These are phyloP conservation scores for Hemicentrotus pulcherrimus DNA, from an alignment of 35 echinoderm and acorn worm species.

Conservation along the genomic window DNA sequence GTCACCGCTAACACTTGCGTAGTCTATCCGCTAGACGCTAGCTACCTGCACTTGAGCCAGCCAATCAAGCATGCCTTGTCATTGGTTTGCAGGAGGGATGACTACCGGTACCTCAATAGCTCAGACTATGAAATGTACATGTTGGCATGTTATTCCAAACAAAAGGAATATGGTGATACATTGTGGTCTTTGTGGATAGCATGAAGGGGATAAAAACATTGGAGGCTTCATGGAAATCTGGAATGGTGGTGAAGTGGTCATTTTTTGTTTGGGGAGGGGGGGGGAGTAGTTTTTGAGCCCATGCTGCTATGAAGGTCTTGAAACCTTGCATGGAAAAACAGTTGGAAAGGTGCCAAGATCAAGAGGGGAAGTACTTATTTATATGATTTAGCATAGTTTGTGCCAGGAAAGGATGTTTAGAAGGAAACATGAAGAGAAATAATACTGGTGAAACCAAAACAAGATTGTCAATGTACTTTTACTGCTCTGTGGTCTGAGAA, in stretches of 20 bases:
- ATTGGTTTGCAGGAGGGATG: not conserved
- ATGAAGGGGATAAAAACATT: not conserved
- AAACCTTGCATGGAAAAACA: not conserved
- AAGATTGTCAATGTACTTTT: slow-evolving; percentile 2
- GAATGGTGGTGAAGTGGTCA: not conserved
- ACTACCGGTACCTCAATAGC: not conserved
- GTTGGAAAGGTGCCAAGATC: not conserved
- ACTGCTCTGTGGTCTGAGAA: not conserved
- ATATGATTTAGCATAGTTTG: not conserved
- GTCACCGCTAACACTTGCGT: not conserved
- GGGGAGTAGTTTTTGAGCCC: not conserved
- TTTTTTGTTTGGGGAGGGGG: not conserved
- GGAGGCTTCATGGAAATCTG: not conserved
- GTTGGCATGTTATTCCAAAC: not conserved
- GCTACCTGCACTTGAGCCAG: not conserved
- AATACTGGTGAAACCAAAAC: not conserved
- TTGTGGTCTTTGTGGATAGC: not conserved
- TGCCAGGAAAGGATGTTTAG: slow-evolving; percentile 2
- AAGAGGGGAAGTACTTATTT: slow-evolving; percentile 11
- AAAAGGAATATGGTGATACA: not conserved
- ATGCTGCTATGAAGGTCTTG: not conserved
- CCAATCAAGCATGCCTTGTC: not conserved
- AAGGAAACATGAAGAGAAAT: not conserved
- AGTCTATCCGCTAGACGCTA: not conserved
- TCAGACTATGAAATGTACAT: not conserved